A percentile compares a stretch with the other conserved stretches of the same genome.
These are phyloP conservation scores for Oenanthe oenanthe DNA, from an alignment of 2,113 vertebrate genomes.

Conservation along the genomic window DNA sequence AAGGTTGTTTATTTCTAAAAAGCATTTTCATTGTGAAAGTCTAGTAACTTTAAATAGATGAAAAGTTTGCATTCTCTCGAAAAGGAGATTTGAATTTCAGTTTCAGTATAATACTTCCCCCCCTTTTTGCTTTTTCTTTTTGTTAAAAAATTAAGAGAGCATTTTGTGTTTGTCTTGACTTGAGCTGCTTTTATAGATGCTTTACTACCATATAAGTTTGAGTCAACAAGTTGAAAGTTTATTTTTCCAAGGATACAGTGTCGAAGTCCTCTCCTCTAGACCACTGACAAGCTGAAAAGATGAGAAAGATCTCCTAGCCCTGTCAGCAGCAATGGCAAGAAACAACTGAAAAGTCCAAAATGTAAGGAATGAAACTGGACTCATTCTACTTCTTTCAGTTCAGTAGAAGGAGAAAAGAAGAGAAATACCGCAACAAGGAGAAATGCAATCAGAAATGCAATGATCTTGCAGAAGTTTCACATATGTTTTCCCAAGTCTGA, in stretches of 20 bases:
- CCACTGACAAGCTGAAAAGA: not conserved
- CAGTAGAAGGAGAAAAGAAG: not conserved
- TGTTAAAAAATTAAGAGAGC: not conserved
- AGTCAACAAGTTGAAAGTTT: not conserved
- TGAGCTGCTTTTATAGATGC: not conserved
- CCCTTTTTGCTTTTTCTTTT: not conserved
- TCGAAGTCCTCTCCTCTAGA: not conserved
- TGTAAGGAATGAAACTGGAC: not conserved
- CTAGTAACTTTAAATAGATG: not conserved
- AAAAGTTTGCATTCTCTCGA: not conserved
- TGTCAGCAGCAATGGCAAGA: not conserved
- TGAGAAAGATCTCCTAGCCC: not conserved
- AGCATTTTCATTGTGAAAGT: not conserved
- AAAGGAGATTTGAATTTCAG: not conserved
- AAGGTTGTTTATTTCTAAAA: not conserved
- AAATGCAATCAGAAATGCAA: not conserved
- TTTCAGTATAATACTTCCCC: rapidly evolving
- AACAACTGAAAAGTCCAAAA: not conserved
- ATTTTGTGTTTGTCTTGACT: not conserved
- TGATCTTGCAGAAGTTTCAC: not conserved
- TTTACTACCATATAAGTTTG: not conserved
- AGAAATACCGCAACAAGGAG: not conserved
- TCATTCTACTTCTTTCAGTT: not conserved
- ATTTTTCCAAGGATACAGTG: not conserved
- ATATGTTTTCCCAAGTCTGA: not conserved